Base-by-base conservation (phyloP, 2,797 vertebrate species). In the Propithecus perrieri region DNA sequence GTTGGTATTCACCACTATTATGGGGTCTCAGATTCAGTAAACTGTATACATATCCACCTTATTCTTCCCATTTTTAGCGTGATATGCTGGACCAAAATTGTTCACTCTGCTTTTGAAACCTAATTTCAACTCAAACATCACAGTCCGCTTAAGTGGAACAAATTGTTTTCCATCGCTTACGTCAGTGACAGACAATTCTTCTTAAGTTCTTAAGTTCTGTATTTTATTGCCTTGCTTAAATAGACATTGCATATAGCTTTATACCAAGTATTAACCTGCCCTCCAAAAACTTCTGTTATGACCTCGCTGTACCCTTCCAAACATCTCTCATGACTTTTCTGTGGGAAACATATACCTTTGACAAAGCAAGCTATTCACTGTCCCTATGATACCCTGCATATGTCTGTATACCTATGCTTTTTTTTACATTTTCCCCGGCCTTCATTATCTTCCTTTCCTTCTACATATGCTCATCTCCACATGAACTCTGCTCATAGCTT, bases 101-200 rank as follows among this genome's bases (percentile, higher is more conserved):
- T 90, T 65, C 22, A 75, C 2, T 79, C 35, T 79, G 89, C 30
- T 67, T 90, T 76, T 55, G 53, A 92, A 69, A 92, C 11, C 41
- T 81, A 33, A 61, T 87, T 96, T 93, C 43, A 94, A 75, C 63
- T 92, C 41, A 85, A 92, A 61, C 14, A 61, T 81, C 28, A 50
- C 1, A 63, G 69, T 71, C 69, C n/a, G 65, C 7, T 17, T 63
- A 79, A 86, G 28, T 80, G 43, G 50, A 78, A 74, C 28, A 67
- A 87, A 50, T 41, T 90, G 75, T 83, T 94, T 89, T 69, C 43
- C 5, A 87, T 55, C 57, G 24, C 11, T 15, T 86, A 43, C 5
- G 12, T 43, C 78, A 63, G 8, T 43, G 57, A 57, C 46, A 55
- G 79, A 85, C 18, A 85, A 14, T 50, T 92, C 38, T 80, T 95